Evolutionary conservation across 2,113 vertebrate genomes (phyloP).

Genomic region (Manacus vitellinus): DNA sequence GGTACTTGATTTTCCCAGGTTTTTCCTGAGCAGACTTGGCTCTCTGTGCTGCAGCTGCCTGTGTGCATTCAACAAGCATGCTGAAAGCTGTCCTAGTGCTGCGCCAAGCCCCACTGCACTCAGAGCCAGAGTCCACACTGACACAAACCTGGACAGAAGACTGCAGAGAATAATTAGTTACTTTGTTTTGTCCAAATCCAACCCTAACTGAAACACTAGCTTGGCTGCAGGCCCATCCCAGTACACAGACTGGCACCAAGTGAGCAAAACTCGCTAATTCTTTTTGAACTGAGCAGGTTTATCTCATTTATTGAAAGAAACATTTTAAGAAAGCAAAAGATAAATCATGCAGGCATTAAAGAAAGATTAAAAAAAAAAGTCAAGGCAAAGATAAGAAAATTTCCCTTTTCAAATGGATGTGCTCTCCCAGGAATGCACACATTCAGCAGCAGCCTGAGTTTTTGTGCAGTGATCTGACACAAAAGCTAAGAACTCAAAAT

Average conservation of each 20-base stretch:
- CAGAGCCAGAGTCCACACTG: neutral
- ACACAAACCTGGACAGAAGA: neutral
- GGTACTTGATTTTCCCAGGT: neutral
- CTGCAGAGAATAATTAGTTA: neutral
- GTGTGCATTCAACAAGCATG: rapidly evolving
- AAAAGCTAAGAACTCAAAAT: neutral
- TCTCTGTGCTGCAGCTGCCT: neutral
- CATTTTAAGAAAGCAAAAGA: neutral
- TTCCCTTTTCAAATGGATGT: neutral
- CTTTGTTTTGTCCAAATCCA: neutral
- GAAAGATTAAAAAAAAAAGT: neutral
- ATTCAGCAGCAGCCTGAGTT: neutral
- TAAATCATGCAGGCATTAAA: neutral
- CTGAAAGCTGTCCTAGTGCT: rapidly evolving
- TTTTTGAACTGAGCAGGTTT: neutral
- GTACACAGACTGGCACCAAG: neutral
- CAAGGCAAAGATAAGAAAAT: neutral
- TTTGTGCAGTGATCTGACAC: neutral
- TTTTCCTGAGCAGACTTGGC: neutral
- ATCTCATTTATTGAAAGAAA: neutral
- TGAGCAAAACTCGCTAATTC: neutral
- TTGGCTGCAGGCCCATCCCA: neutral
- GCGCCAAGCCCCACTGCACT: neutral
- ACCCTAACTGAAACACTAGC: neutral
- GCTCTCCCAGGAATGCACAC: rapidly evolving